phyloP scores from a whole-genome alignment of 2,888 invertebrate genomes.

The Nebria brevicollis region DNA sequence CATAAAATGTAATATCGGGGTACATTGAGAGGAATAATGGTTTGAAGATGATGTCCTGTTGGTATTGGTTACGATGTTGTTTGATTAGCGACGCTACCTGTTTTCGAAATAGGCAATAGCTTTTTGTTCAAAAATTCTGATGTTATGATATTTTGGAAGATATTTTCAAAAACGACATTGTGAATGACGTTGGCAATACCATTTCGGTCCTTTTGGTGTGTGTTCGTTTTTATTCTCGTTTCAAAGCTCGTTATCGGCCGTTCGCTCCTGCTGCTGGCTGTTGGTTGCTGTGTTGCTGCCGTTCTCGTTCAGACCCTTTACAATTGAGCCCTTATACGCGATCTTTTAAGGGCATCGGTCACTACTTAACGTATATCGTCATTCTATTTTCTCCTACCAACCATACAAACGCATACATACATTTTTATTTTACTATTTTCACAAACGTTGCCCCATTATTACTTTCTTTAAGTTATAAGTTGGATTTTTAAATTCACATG shows the following conservation, averaged over 20 bases:
- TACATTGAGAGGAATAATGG: background rate
- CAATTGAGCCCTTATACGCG: background rate
- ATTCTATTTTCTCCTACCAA: too few relatives aligned
- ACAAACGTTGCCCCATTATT: too few relatives aligned
- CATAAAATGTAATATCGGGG: background rate
- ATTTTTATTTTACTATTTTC: too few relatives aligned
- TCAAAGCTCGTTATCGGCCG: conserved; percentile 36
- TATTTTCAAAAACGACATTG: conserved; percentile 27
- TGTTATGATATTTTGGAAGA: conserved; percentile 28
- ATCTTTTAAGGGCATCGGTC: conserved; percentile 32
- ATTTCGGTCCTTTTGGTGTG: conserved; percentile 17
- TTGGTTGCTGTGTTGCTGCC: background rate
- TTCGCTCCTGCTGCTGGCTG: conserved; percentile 11
- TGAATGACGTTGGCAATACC: conserved; percentile 6
- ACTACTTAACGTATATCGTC: too few relatives aligned
- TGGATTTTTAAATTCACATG: too few relatives aligned
- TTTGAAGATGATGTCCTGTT: background rate
- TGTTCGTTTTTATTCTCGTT: conserved; percentile 32
- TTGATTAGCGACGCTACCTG: too few relatives aligned
- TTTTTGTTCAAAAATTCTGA: background rate
- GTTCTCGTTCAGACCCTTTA: conserved; percentile 31
- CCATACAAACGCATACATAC: too few relatives aligned
- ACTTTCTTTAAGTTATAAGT: too few relatives aligned
- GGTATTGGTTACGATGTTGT: too few relatives aligned
- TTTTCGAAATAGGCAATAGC: background rate